Percentiles rank a stretch among this genome's conserved stretches.
Conservation (phyloP, 2,113 vertebrate genomes). For the crab-eating macaque (Macaca fascicularis) region T2T-MFA8v1.1 NC_088377.1:104408001-104408500, state of each 20-base stretch:
- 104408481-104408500: background rate
- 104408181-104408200: background rate
- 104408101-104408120: background rate
- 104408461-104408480: background rate
- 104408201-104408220: background rate
- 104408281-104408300: accelerated
- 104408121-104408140: background rate
- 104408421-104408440: background rate
- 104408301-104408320: accelerated
- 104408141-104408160: background rate
- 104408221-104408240: background rate
- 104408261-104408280: no score
- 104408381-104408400: accelerated
- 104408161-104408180: background rate
- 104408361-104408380: background rate
- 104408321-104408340: background rate
- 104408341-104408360: background rate
- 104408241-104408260: background rate
- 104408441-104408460: background rate
- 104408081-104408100: background rate
- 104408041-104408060: background rate
- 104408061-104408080: background rate
- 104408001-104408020: background rate
- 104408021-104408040: background rate
- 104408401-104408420: background rate